phyloP scores from a whole-genome alignment of 2,797 vertebrate genomes.

The Distichodus sexfasciatus region DNA sequence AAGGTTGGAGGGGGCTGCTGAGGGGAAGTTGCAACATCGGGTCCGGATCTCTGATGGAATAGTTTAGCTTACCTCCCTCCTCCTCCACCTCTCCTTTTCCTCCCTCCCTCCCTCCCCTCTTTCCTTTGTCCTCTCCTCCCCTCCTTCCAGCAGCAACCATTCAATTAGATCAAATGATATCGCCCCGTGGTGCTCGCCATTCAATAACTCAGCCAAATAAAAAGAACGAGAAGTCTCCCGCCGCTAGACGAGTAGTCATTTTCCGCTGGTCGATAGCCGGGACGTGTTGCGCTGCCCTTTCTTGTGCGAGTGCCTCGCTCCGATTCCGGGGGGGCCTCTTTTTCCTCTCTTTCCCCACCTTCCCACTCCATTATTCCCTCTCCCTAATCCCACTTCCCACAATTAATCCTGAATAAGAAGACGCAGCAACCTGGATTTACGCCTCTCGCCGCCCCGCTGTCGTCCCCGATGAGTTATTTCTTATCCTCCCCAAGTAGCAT shows the following conservation, averaged over 20 bases:
- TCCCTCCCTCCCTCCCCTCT: not conserved
- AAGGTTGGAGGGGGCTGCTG: constrained; percentile 13
- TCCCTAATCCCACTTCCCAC: constrained; percentile 92
- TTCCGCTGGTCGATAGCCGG: constrained; percentile 38
- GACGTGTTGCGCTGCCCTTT: constrained; percentile 39
- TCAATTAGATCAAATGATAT: constrained; percentile 64
- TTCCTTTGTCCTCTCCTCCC: not conserved
- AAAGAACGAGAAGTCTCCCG: constrained; percentile 55
- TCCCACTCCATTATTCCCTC: constrained; percentile 57
- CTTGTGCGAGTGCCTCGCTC: too few relatives aligned
- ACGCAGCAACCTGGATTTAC: constrained; percentile 89
- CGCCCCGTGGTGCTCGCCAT: constrained; percentile 53
- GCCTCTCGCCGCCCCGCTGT: constrained; percentile 80
- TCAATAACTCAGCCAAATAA: constrained; percentile 61
- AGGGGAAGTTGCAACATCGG: too few relatives aligned
- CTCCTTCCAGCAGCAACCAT: constrained; percentile 40
- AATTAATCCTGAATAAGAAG: constrained; percentile 85
- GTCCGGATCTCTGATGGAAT: constrained; percentile 47
- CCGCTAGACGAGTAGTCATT: constrained; percentile 47
- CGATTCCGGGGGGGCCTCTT: too few relatives aligned
- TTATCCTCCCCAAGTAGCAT: constrained; percentile 81
- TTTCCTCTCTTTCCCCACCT: not conserved
- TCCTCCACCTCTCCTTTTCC: constrained; percentile 6
- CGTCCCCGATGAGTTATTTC: constrained; percentile 81
- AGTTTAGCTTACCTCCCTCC: constrained; percentile 38